A percentile compares a stretch with the other conserved stretches of the same genome.
Evolutionary conservation across 2,797 vertebrate genomes (phyloP).

Genomic region (Anomalospiza imberbis): DNA sequence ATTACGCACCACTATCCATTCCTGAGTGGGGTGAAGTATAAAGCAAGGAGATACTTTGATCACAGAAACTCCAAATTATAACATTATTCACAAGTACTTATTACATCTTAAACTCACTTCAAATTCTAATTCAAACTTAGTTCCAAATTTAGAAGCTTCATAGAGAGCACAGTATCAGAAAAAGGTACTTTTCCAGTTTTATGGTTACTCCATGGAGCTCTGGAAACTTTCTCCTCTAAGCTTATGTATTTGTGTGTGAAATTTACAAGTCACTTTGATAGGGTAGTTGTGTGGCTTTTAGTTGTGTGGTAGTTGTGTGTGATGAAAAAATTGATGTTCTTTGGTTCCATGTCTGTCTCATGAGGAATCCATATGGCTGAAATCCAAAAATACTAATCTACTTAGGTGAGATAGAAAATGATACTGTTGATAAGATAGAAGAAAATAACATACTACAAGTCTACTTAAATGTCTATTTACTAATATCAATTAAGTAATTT

Average conservation of each 20-base stretch:
- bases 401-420: not conserved
- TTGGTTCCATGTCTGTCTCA: not conserved
- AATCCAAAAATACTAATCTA: not conserved
- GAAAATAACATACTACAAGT: not conserved
- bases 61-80: not conserved
- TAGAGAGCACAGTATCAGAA: not conserved
- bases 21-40: not conserved
- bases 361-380: not conserved
- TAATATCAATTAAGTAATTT: not conserved
- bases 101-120: not conserved
- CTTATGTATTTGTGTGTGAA: not conserved
- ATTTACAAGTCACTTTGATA: not conserved
- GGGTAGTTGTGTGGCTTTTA: not conserved
- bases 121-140: not conserved
- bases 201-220: not conserved
- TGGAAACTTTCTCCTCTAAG: not conserved
- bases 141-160: not conserved
- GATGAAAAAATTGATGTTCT: not conserved
- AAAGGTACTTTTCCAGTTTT: not conserved
- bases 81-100: not conserved
- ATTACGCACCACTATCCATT: not conserved
- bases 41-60: not conserved
- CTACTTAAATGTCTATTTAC: not conserved
- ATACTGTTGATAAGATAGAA: not conserved
- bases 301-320: not conserved